These are phyloP conservation scores for Mus pahari DNA, from an alignment of 2,113 vertebrate species.

Conservation along the genomic window DNA sequence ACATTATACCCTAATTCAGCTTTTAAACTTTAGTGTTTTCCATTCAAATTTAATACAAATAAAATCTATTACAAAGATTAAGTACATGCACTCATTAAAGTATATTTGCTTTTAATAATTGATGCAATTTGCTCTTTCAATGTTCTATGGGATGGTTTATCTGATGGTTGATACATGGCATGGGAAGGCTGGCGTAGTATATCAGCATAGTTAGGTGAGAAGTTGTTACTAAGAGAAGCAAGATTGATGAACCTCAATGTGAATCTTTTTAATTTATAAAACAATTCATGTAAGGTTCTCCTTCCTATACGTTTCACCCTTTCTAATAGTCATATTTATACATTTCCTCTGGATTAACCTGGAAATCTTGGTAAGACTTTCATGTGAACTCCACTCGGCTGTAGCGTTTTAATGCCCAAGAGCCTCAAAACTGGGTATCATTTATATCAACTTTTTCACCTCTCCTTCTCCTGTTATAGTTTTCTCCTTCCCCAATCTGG, in stretches of 20 bases:
- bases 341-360: background rate
- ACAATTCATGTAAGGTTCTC: background rate
- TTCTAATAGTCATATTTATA: background rate
- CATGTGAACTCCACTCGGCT: background rate
- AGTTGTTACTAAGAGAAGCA: background rate
- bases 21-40: background rate
- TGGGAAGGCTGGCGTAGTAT: background rate
- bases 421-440: background rate
- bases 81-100: background rate
- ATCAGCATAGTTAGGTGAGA: background rate
- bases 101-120: background rate
- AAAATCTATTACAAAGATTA: background rate
- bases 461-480: background rate
- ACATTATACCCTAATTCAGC: background rate
- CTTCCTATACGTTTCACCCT: background rate
- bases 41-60: background rate
- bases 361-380: background rate
- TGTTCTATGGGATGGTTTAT: background rate
- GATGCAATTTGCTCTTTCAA: background rate
- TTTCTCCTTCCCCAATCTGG: background rate
- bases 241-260: background rate
- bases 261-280: background rate
- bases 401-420: background rate
- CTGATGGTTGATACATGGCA: background rate
- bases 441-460: background rate